phyloP scores from a whole-genome alignment of 64 coral and sea anemone species.

The Porites lutea region DNA sequence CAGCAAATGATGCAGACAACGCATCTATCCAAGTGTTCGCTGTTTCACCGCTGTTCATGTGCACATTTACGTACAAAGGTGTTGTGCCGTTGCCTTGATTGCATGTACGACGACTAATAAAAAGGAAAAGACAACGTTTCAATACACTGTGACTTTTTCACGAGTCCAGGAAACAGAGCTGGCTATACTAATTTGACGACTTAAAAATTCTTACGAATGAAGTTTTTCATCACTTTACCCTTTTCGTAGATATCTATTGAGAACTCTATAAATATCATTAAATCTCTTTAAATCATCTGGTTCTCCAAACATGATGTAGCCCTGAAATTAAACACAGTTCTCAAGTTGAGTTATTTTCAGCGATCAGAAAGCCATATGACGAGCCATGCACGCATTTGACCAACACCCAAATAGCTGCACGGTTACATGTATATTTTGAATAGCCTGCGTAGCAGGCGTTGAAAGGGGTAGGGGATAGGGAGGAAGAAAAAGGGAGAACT shows the following conservation, averaged over 20 bases:
- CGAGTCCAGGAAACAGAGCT: not conserved
- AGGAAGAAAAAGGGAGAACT: no score
- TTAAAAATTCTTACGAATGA: no score
- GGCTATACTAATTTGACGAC: no score
- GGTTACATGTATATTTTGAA: no score
- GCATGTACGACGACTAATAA: slow-evolving; percentile 69
- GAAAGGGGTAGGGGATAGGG: no score
- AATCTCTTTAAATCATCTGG: slow-evolving; percentile 92
- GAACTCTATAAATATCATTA: slow-evolving; percentile 88
- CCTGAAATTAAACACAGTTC: slow-evolving; percentile 42
- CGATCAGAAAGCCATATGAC: not conserved
- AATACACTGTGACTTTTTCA: not conserved
- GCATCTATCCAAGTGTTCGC: slow-evolving; percentile 93
- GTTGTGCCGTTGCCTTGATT: slow-evolving; percentile 78
- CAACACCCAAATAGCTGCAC: no score
- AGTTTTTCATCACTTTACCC: slow-evolving; percentile 58
- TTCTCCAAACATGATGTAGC: slow-evolving; percentile 98
- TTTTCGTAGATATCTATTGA: slow-evolving; percentile 80
- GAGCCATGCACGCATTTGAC: no score
- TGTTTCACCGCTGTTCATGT: slow-evolving; percentile 86
- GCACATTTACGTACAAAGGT: slow-evolving; percentile 89
- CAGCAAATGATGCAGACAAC: slow-evolving; percentile 92
- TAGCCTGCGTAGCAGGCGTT: no score
- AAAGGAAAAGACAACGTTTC: not conserved
- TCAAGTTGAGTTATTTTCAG: not conserved